Evolutionary conservation across 1,140 invertebrate species (phyloP).

Genomic region (Trachymyrmex septentrionalis): DNA sequence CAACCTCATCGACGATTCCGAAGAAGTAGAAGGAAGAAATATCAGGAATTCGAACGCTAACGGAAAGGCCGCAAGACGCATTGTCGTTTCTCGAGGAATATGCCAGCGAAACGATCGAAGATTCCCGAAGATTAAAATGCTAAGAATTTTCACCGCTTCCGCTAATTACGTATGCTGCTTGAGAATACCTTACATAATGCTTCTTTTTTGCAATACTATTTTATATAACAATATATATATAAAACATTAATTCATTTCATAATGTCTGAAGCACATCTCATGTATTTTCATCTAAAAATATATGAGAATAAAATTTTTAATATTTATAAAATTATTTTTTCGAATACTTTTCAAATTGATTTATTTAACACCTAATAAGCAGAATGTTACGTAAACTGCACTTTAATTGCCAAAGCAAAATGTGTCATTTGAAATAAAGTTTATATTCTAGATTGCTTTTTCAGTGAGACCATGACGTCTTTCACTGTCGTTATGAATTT

Average conservation of each 20-base stretch:
- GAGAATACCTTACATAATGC: background rate
- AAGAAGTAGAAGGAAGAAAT: conserved; percentile 29
- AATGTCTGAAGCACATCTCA: too few species aligned
- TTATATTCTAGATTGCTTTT: background rate
- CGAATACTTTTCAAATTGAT: background rate
- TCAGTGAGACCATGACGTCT: background rate
- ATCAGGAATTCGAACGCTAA: conserved; percentile 19
- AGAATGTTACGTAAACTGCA: background rate
- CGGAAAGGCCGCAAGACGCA: background rate
- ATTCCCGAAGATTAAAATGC: background rate
- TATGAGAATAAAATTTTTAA: background rate
- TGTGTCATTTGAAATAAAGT: background rate
- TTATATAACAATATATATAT: background rate
- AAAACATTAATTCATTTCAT: background rate
- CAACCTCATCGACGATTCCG: conserved; percentile 54
- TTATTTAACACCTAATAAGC: background rate
- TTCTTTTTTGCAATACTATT: background rate
- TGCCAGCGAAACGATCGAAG: conserved; percentile 37
- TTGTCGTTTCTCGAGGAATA: conserved; percentile 35
- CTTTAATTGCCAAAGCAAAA: background rate
- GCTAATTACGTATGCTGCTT: background rate
- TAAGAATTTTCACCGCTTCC: background rate
- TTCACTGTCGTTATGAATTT: background rate
- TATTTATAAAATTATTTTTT: background rate
- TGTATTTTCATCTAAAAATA: background rate